phyloP scores from a whole-genome alignment of 2,888 invertebrate genomes.

The Nymphalis polychloros region DNA sequence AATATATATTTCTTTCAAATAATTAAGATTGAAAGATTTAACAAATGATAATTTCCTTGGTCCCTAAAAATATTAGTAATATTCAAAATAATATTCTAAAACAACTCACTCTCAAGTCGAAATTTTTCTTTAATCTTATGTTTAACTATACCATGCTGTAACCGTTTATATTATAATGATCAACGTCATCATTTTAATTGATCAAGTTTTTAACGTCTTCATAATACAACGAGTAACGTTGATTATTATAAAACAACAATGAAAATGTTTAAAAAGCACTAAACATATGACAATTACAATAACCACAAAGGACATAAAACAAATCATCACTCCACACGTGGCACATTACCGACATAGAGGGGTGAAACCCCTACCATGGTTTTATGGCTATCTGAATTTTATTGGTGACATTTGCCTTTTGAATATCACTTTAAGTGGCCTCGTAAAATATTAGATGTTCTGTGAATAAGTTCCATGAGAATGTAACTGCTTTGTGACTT shows the following conservation, averaged over 20 bases:
- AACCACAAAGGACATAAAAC: conserved; percentile 40
- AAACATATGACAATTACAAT: conserved; percentile 37
- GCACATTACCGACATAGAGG: conserved; percentile 12
- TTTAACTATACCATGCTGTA: too few relatives aligned
- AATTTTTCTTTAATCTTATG: too few relatives aligned
- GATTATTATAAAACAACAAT: conserved; percentile 9
- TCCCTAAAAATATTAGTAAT: too few relatives aligned
- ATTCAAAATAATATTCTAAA: too few relatives aligned
- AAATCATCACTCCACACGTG: conserved; percentile 35
- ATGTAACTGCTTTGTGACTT: too few relatives aligned
- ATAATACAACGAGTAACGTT: conserved; percentile 7
- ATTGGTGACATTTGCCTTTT: conserved; percentile 46
- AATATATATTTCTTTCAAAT: too few relatives aligned
- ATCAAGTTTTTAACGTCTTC: neutral
- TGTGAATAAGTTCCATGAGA: conserved; percentile 23
- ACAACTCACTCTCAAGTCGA: too few relatives aligned
- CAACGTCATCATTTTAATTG: too few relatives aligned
- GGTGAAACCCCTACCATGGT: conserved; percentile 37
- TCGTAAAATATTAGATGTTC: conserved; percentile 30
- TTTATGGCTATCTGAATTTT: conserved; percentile 58
- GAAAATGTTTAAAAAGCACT: conserved; percentile 34
- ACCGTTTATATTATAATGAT: too few relatives aligned
- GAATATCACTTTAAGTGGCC: conserved; percentile 31
- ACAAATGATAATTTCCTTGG: too few relatives aligned
- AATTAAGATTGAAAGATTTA: too few relatives aligned